phyloP scores from a whole-genome alignment of 1,140 invertebrate species.

The Ptiloglossa arizonensis region DNA sequence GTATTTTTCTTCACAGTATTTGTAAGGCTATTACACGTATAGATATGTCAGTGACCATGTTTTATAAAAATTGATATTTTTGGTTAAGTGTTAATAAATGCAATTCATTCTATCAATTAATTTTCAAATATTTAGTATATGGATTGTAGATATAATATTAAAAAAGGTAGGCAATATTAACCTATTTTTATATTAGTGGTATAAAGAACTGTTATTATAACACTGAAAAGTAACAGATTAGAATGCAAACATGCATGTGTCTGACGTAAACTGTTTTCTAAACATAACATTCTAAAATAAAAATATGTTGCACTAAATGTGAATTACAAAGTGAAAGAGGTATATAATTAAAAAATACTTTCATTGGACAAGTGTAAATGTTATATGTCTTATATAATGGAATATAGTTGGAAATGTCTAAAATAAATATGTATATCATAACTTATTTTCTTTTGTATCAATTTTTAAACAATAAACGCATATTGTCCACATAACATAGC shows the following conservation, averaged over 20 bases:
- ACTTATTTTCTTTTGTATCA: slow-evolving; percentile 4
- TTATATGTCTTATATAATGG: slow-evolving; percentile 2
- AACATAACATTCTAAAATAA: not conserved
- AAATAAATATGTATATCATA: slow-evolving; percentile 9
- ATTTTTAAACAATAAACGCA: not conserved
- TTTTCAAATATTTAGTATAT: slow-evolving; percentile 19
- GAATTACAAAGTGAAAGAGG: no score
- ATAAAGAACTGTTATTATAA: slow-evolving; percentile 24
- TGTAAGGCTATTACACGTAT: slow-evolving; percentile 29
- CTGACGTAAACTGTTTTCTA: not conserved
- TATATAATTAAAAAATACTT: slow-evolving; percentile 18
- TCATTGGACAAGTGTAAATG: slow-evolving; percentile 1
- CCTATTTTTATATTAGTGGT: slow-evolving; percentile 24
- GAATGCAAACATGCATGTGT: not conserved
- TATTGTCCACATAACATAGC: not conserved
- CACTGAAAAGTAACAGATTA: slow-evolving; percentile 3
- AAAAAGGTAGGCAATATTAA: slow-evolving; percentile 38
- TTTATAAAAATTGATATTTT: slow-evolving; percentile 32
- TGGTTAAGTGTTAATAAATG: slow-evolving; percentile 39
- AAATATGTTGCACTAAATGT: not conserved
- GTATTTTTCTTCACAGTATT: slow-evolving; percentile 12
- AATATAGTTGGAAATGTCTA: slow-evolving; percentile 14
- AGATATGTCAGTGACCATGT: slow-evolving; percentile 46
- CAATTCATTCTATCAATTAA: slow-evolving; percentile 13
- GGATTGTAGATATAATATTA: slow-evolving; percentile 20